Percentiles rank a stretch among this genome's conserved stretches.
Evolutionary conservation across 2,797 vertebrate species (phyloP).

Genomic region (Miichthys miiuy): DNA sequence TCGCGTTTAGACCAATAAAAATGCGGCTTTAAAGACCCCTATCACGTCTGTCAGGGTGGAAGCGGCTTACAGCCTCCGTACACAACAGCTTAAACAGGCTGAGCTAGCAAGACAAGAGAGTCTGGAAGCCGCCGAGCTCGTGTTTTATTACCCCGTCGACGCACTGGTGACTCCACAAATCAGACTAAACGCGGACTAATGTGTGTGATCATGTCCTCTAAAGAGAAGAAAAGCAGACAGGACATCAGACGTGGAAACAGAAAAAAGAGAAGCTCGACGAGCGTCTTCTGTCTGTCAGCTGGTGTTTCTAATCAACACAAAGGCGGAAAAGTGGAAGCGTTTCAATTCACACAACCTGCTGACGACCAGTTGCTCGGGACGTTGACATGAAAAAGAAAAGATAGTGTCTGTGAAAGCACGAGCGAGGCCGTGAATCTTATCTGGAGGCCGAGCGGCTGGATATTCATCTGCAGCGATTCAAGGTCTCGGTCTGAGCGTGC

Average conservation of each 20-base stretch:
- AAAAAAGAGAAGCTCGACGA: neutral
- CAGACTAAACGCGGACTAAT: neutral
- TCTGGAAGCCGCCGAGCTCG: constrained; percentile 10
- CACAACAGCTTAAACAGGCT: constrained; percentile 12
- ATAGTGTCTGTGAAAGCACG: constrained; percentile 18
- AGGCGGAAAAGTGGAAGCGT: constrained; percentile 8
- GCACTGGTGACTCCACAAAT: neutral
- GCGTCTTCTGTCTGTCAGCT: neutral
- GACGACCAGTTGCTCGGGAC: constrained; percentile 46
- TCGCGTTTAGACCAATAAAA: neutral
- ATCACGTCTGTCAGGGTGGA: neutral
- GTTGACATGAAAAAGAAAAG: constrained; percentile 51
- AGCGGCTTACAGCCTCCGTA: constrained; percentile 22
- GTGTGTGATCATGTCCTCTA: neutral
- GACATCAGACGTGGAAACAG: constrained; percentile 7
- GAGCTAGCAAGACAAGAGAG: neutral
- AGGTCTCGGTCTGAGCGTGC: too few species aligned
- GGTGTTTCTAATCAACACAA: constrained; percentile 43
- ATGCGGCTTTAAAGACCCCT: neutral
- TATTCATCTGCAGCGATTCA: neutral
- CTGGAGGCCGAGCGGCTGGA: neutral
- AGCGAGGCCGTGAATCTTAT: constrained; percentile 34
- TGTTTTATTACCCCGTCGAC: constrained; percentile 2
- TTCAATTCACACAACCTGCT: constrained; percentile 54
- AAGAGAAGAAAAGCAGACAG: neutral